Percentiles rank a stretch among this genome's conserved stretches.
phyloP scores from a whole-genome alignment of 2,888 invertebrate species.

The Gnatocerus cornutus region DNA sequence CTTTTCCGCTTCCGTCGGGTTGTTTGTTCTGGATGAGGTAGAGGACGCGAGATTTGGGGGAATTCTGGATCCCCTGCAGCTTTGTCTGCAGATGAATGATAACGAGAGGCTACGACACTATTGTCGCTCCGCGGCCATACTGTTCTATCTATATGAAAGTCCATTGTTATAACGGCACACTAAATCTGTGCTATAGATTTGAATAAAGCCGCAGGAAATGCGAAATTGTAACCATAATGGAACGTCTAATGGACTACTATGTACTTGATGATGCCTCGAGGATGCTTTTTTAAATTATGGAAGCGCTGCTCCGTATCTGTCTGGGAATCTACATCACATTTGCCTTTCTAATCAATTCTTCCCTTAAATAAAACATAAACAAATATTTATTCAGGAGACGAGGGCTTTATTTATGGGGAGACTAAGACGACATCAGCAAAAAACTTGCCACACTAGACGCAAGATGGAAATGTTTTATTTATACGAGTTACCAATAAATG shows the following conservation, averaged over 20 bases:
- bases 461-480: conserved; percentile 44
- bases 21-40: conserved; percentile 64
- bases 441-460: conserved; percentile 19
- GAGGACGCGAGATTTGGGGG: conserved; percentile 55
- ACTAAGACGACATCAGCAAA: conserved; percentile 22
- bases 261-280: conserved; percentile 50
- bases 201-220: conserved; percentile 66
- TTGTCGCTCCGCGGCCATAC: conserved; percentile 66
- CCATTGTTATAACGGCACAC: conserved; percentile 64
- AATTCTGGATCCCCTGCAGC: conserved; percentile 57
- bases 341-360: conserved; percentile 61
- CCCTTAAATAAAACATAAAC: conserved; percentile 65
- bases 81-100: conserved; percentile 66
- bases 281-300: conserved; percentile 48
- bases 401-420: conserved; percentile 38
- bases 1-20: conserved; percentile 67
- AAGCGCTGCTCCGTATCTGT: conserved; percentile 53
- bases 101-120: conserved; percentile 66
- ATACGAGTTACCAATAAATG: conserved; percentile 30
- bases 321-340: conserved; percentile 59
- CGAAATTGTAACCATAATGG: conserved; percentile 62
- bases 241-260: conserved; percentile 60
- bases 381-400: conserved; percentile 64
- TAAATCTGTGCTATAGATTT: conserved; percentile 64
- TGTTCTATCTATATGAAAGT: conserved; percentile 64